phyloP scores from a whole-genome alignment of 2,113 vertebrate species.

The Archilochus colubris region DNA sequence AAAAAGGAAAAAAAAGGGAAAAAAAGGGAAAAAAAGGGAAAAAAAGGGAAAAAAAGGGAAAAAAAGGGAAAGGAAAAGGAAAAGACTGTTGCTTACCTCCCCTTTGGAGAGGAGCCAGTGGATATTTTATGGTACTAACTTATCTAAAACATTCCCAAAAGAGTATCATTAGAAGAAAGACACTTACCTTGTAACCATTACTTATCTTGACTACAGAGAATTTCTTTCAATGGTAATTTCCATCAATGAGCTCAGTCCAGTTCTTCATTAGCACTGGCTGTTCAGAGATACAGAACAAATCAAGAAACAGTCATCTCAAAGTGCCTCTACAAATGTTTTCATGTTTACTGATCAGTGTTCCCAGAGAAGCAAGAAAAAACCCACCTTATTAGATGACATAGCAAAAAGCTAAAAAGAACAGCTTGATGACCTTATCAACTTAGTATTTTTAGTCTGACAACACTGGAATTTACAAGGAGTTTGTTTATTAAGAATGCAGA shows the following conservation, averaged over 20 bases:
- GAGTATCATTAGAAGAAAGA: neutral
- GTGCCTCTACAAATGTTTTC: neutral
- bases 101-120: neutral
- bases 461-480: neutral
- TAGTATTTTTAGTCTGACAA: neutral
- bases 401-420: neutral
- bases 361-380: neutral
- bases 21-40: no score
- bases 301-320: neutral
- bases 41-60: no score
- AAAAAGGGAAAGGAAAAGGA: no score
- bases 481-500: constrained; percentile 38
- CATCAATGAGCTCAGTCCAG: neutral
- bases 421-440: neutral
- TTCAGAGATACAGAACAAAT: neutral
- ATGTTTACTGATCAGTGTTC: neutral
- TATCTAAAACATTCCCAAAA: neutral
- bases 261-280: neutral
- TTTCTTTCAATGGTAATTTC: neutral
- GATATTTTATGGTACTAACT: neutral
- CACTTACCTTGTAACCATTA: neutral
- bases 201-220: neutral
- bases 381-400: neutral
- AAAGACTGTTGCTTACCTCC: neutral
- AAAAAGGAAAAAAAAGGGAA: no score